Conservation (phyloP, 2,888 invertebrate species). For the Drosophila subquinaria region DNA sequence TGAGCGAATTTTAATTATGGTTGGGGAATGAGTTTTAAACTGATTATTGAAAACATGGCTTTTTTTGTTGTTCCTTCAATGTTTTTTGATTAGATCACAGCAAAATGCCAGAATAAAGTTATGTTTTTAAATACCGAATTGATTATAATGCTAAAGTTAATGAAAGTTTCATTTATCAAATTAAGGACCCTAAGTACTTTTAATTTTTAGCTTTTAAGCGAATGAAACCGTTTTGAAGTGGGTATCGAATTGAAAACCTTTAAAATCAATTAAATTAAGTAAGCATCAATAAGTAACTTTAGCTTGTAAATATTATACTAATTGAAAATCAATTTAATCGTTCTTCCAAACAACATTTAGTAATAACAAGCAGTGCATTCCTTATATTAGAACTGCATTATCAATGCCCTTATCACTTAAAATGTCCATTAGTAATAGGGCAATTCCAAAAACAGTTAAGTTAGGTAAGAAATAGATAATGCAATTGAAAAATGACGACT, state of each 20-base stretch:
- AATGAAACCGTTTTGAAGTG: too few species aligned
- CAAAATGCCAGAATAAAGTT: too few species aligned
- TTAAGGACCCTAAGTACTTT: background rate
- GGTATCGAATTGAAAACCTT: too few species aligned
- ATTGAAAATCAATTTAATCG: too few species aligned
- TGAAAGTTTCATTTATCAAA: background rate
- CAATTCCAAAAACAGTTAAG: conserved; percentile 1
- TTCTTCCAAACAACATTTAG: background rate
- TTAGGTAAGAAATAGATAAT: background rate
- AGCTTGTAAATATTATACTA: too few species aligned
- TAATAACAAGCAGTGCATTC: background rate
- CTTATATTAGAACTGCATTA: background rate
- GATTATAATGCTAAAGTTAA: background rate
- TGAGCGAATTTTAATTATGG: conserved; percentile 24
- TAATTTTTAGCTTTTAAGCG: background rate
- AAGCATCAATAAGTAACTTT: too few species aligned
- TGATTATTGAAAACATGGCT: background rate
- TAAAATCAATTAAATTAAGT: too few species aligned
- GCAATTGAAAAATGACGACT: background rate
- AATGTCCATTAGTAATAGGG: conserved; percentile 15
- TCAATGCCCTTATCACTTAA: conserved; percentile 18
- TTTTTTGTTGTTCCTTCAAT: background rate
- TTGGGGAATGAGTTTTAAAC: background rate
- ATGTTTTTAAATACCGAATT: background rate
- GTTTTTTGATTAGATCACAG: background rate